Conservation (phyloP, 2,888 invertebrate genomes). For the Acrocyrtus sp. region DNA sequence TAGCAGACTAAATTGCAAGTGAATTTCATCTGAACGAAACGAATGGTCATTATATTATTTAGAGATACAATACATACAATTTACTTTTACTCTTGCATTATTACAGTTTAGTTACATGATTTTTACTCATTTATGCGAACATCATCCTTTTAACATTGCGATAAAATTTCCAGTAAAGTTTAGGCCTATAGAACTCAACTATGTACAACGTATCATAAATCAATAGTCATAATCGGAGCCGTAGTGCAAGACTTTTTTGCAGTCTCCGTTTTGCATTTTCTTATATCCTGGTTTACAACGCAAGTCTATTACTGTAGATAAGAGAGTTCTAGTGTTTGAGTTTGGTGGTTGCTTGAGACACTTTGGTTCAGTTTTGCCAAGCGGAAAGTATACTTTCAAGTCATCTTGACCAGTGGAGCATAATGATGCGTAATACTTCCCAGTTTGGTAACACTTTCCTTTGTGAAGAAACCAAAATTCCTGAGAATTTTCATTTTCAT, state of each 20-base stretch:
- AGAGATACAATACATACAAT: too few species aligned
- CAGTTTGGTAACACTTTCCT: slow-evolving; percentile 43
- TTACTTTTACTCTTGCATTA: too few species aligned
- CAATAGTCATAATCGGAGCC: slow-evolving; percentile 15
- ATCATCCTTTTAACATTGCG: too few species aligned
- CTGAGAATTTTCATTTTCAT: background rate
- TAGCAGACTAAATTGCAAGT: too few species aligned
- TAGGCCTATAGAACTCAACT: too few species aligned
- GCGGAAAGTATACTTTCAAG: slow-evolving; percentile 11
- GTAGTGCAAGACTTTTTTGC: slow-evolving; percentile 24
- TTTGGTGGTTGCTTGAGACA: slow-evolving; percentile 3
- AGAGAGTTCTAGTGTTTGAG: slow-evolving; percentile 1
- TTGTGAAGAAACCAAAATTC: slow-evolving; percentile 34
- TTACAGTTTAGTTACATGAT: too few species aligned
- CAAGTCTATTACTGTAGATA: slow-evolving; percentile 13
- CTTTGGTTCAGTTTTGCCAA: background rate
- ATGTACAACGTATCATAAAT: too few species aligned
- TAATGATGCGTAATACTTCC: slow-evolving; percentile 7
- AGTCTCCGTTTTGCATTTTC: slow-evolving; percentile 45
- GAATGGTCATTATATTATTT: too few species aligned
- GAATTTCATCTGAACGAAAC: too few species aligned
- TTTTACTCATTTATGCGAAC: too few species aligned
- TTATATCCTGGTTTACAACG: slow-evolving; percentile 47
- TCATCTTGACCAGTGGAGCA: slow-evolving; percentile 7
- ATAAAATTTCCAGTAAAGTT: too few species aligned